These are phyloP conservation scores for Drosophila quadrilineata DNA, from an alignment of 1,140 invertebrate species.

Conservation along the genomic window DNA sequence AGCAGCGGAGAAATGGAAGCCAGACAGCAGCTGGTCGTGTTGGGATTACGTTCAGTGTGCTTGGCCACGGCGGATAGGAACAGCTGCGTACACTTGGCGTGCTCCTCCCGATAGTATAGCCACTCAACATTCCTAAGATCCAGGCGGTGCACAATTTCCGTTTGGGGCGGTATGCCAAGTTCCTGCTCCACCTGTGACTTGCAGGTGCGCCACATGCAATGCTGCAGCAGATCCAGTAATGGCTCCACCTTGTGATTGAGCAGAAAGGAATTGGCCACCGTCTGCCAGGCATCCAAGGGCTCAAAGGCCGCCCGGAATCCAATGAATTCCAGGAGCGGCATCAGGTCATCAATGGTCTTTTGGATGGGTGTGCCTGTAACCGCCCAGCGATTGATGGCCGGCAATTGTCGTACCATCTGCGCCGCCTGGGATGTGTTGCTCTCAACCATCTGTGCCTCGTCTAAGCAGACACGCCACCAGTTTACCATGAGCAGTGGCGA, in stretches of 20 bases:
- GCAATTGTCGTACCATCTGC: conserved; percentile 85
- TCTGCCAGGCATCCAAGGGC: conserved; percentile 82
- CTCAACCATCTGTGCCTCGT: conserved; percentile 93
- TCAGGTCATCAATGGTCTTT: conserved; percentile 85
- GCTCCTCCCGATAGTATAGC: conserved; percentile 83
- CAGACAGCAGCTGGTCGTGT: conserved; percentile 28
- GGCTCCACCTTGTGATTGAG: conserved; percentile 31
- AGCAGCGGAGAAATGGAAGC: conserved; percentile 51
- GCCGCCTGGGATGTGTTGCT: conserved; percentile 79
- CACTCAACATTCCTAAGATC: conserved; percentile 83
- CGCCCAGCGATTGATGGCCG: conserved; percentile 87
- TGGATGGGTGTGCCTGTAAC: conserved; percentile 90
- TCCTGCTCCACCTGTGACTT: conserved; percentile 84
- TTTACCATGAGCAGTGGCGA: conserved; percentile 86
- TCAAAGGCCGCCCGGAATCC: conserved; percentile 57
- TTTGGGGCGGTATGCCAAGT: conserved; percentile 83
- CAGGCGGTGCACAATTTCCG: conserved; percentile 79
- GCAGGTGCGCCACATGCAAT: conserved; percentile 87
- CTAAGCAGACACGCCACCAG: conserved; percentile 91
- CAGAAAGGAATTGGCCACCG: conserved; percentile 83
- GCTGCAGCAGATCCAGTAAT: conserved; percentile 83
- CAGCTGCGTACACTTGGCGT: conserved; percentile 63
- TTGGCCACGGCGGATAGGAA: conserved; percentile 48
- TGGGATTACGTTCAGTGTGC: conserved; percentile 34
- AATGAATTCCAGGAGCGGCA: conserved; percentile 87